Evolutionary conservation across 2,797 vertebrate genomes (phyloP), one percentile per base, ranked within the genome.

Genomic region (Centroberyx gerrardi): DNA sequence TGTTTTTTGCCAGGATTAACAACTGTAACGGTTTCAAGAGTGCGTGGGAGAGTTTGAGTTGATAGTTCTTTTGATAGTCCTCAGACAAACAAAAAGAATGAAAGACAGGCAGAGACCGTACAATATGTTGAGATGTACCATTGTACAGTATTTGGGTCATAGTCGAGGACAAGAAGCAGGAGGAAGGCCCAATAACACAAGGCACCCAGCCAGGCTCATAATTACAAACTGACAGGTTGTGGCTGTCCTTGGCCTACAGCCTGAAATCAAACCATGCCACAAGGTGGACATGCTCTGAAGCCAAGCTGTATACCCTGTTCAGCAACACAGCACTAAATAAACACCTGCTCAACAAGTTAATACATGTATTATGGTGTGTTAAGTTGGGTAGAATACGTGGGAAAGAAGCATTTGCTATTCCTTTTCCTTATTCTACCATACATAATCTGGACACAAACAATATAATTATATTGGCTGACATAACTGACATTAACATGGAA

Each of bases 191-290:
- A 76, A 69, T 31, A 65, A 46, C 53, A 38, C 2, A 5, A 65
- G 72, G 76, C 48, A 72, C 65, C 64, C 42, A 54, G 61, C 76
- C 81, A 80, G 33, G 65, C 54, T 81, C 46, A 54, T 62, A 72
- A 83, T 83, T 75, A 78, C 56, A 76, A 64, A 56, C 36, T 46
- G 60, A 64, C 64, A 81, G 10, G 75, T 76, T 87, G 64, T 49
- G 10, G 15, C 64, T 75, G 69, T 49, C 74, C 74, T 60, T 85
- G 71, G 68, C 60, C 72, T 62, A 1, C 55, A 72, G 79, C 33
- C 51, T 51, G 13, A 70, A 72, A 67, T 61, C 33, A 72, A 72
- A 49, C 17, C 28, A 33, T 15, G 17, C 29, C 44, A 49, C 44
- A 3, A 1, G 28, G 28, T 49, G 61, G 27, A 10, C 28, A 49